Conservation (phyloP, 2,797 vertebrate genomes). For the Oreochromis mossambicus region DNA sequence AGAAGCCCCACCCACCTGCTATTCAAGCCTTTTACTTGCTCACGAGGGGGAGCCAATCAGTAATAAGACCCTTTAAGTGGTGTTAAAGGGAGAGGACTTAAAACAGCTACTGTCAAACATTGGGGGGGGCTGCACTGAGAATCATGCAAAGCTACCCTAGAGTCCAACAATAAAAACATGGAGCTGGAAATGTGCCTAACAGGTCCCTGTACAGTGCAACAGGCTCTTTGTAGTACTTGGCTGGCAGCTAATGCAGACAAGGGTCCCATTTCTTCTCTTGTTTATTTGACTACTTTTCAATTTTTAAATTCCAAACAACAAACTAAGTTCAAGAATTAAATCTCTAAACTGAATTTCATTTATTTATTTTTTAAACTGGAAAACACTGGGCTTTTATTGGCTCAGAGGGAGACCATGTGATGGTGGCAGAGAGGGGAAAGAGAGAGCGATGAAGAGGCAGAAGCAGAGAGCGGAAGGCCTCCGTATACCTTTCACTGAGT, state of each 20-base stretch:
- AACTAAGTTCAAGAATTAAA: background rate
- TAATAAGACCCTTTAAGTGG: background rate
- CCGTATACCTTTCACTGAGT: constrained; percentile 27
- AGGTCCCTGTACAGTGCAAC: background rate
- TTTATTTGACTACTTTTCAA: background rate
- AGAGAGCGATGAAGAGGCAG: constrained; percentile 14
- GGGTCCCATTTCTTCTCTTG: background rate
- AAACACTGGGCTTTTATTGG: background rate
- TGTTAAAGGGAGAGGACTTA: background rate
- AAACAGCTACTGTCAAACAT: background rate
- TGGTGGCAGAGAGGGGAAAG: background rate
- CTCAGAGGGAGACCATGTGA: background rate
- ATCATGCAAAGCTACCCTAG: background rate
- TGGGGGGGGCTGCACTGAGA: background rate
- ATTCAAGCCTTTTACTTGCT: background rate
- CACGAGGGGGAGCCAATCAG: background rate
- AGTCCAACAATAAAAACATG: background rate
- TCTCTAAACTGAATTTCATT: background rate
- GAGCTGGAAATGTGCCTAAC: background rate
- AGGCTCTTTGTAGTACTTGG: background rate
- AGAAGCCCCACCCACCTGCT: background rate
- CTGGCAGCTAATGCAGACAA: background rate
- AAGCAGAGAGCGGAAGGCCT: constrained; percentile 7
- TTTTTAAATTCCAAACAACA: background rate
- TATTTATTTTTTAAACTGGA: background rate